Base-by-base conservation (phyloP, 2,797 vertebrate genomes). In the Enteromius viviparus region DNA sequence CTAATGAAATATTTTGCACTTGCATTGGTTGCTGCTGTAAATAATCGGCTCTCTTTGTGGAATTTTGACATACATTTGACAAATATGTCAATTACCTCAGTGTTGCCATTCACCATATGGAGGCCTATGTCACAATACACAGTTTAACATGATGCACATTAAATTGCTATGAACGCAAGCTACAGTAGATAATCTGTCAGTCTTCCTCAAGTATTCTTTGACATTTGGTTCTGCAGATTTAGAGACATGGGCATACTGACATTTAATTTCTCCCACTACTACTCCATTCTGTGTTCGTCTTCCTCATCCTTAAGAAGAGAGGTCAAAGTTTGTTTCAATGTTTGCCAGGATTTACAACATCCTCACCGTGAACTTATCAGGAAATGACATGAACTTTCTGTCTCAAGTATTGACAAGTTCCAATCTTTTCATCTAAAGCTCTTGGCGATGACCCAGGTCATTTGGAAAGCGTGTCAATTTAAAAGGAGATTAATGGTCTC, bases 371-470 rank as follows among this genome's bases (percentile, higher is more conserved):
- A 7, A 69, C 15, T 40, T 37, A 32, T 64, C 26, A 78, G n/a
- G 10, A 65, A 64, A 47, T 49, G 7, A 42, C n/a, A 23, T n/a
- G 17, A 21, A 69, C 65, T 42, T 53, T 69, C 64, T 19, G n/a
- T 42, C 74, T 60, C n/a, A 1, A 37, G 17, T 55, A 76, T 60
- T 26, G 9, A 62, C 34, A 42, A 6, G 0, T 11, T 26, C 23
- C 55, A 62, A 14, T 77, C 4, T 19, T 64, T 62, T 77, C 23
- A 76, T 76, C 55, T 62, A 62, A 76, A 45, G 75, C 55, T 76
- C n/a, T 62, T 45, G 37, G 9, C 6, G 3, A 62, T 45, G 37
- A 29, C 37, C 2, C 23, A 26, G 55, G 55, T 62, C 37, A 62
- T 77, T 45, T 45, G 55, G 26, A 47, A 77, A 62, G 74, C 26